Evolutionary conservation across 2,113 vertebrate genomes (phyloP).

Genomic region (Elaphurus davidianus): DNA sequence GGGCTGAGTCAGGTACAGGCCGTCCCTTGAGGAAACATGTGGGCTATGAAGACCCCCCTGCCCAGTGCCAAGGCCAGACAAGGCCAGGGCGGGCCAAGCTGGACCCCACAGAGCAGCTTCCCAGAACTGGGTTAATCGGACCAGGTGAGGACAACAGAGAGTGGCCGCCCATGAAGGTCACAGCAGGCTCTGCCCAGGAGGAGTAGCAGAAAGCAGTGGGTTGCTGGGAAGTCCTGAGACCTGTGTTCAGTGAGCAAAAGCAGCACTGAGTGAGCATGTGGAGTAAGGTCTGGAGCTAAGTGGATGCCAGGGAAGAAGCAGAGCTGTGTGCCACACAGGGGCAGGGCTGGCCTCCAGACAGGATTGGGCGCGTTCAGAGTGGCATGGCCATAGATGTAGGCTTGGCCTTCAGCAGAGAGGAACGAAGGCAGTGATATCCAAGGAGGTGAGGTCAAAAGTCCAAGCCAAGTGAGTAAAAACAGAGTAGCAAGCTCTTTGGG

Average conservation of each 20-base stretch:
- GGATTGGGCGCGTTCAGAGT: background rate
- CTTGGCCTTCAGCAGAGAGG: background rate
- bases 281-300: background rate
- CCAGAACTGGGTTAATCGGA: constrained; percentile 37
- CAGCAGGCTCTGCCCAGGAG: background rate
- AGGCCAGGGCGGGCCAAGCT: background rate
- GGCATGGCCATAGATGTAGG: background rate
- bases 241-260: background rate
- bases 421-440: background rate
- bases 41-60: background rate
- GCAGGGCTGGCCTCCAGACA: background rate
- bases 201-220: background rate
- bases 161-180: background rate
- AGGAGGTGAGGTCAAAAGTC: background rate
- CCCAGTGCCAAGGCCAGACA: background rate
- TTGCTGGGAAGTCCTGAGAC: background rate
- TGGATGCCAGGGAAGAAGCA: background rate
- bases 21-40: constrained; percentile 57
- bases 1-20: constrained; percentile 51
- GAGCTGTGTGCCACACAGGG: accelerated
- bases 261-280: background rate
- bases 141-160: background rate
- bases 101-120: background rate
- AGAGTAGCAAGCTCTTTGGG: background rate
- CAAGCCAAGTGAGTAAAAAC: background rate